phyloP scores from a whole-genome alignment of 2,888 invertebrate genomes.

The Pterobdella sp. region DNA sequence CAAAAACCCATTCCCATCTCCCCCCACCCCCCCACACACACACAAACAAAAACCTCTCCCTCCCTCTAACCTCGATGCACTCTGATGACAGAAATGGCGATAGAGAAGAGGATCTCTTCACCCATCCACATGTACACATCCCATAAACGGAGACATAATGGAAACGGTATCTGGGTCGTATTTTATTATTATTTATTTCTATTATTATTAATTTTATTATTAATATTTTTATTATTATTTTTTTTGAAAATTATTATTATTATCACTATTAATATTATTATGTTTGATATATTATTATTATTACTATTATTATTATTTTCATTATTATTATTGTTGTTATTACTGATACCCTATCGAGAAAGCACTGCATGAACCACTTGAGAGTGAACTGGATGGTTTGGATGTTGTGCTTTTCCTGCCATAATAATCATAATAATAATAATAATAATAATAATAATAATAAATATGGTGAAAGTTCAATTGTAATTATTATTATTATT shows the following conservation, averaged over 20 bases:
- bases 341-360: slow-evolving; percentile 76
- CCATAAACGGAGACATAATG: slow-evolving; percentile 10
- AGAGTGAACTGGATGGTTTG: slow-evolving; percentile 91
- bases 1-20: neutral
- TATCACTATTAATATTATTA: neutral
- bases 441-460: slow-evolving; percentile 11
- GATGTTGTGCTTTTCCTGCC: slow-evolving; percentile 75
- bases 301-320: neutral
- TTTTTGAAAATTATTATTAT: neutral
- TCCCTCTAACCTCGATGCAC: slow-evolving; percentile 12
- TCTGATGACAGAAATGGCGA: slow-evolving; percentile 10
- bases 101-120: slow-evolving; percentile 7
- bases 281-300: neutral
- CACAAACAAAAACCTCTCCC: neutral
- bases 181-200: slow-evolving; percentile 2
- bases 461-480: neutral
- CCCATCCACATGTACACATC: slow-evolving; percentile 24
- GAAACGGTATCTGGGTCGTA: slow-evolving; percentile 14
- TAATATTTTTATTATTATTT: neutral
- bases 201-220: neutral
- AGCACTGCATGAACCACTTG: slow-evolving; percentile 99
- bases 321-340: neutral
- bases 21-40: neutral
- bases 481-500: slow-evolving; percentile 6
- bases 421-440: neutral